Base-by-base conservation (phyloP, 2,113 vertebrate species). In the Chloroceryle aenea region DNA sequence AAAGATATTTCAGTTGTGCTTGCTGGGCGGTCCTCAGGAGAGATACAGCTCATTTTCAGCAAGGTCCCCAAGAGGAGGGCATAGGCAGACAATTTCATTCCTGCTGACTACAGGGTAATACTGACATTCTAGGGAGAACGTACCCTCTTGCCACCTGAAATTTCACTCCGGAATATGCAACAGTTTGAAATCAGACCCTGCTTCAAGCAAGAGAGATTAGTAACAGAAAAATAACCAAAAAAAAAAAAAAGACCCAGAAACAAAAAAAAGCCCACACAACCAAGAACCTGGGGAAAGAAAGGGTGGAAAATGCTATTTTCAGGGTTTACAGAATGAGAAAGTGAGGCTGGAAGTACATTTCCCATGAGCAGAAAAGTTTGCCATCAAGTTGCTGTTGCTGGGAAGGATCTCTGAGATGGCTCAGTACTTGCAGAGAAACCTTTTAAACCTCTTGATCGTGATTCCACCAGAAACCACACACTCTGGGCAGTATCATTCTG, bases 1-100 rank as follows among this genome's bases (percentile, higher is more conserved):
- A 66, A 61, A 90, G 93, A 94, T 95, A 95, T 90, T 97, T 94
- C 95, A 90, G 0, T 90, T 95, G 88, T 93, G 88, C 95, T 95
- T 84, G 69, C 88, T 96, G 92, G 88, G 92, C 87, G 86, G 94
- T 94, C 73, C 83, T 95, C 94, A 42, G 34, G 96, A 96, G 95
- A 96, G 69, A 82, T 56, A 72, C 47, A 92, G 87, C 93, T 96
- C 93, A 95, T 96, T 97, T 96, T 95, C 96, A 58, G 71, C 2
- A 4, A 10, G 48, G 56, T 79, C 91, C 91, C 96, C 29, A 34
- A 68, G 69, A 88, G 77, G 58, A 64, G 48, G 77, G 29, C 61
- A 66, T 19, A 48, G 16, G 48, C 83, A 66, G 79, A 67, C 64
- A 78, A 78, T 95, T 91, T 92, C 61, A 88, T 86, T 96, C 86